Percentiles rank a stretch among this genome's conserved stretches.
Conservation (phyloP, 2,888 invertebrate genomes). For the Leptodirus hochenwartii region DNA sequence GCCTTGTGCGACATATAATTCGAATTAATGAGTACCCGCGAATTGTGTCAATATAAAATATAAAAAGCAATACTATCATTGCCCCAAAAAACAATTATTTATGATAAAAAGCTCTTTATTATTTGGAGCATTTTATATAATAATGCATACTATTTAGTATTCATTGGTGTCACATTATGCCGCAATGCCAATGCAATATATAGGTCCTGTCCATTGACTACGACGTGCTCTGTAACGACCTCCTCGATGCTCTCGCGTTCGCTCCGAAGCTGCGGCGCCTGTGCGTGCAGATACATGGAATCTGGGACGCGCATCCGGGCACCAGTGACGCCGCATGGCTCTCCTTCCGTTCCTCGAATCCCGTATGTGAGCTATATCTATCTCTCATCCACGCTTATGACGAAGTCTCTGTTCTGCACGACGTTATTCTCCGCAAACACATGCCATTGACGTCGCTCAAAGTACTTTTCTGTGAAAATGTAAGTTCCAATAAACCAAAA, state of each 20-base stretch:
- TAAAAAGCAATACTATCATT: too few species aligned
- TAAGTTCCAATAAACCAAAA: slow-evolving; percentile 25
- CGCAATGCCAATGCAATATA: slow-evolving; percentile 10
- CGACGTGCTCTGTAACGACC: slow-evolving; percentile 32
- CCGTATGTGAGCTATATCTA: slow-evolving; percentile 37
- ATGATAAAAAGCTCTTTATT: neutral
- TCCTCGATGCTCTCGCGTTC: slow-evolving; percentile 24
- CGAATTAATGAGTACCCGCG: too few species aligned
- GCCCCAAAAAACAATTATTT: neutral
- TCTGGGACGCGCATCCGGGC: slow-evolving; percentile 40
- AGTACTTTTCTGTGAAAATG: slow-evolving; percentile 52
- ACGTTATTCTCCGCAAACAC: slow-evolving; percentile 40
- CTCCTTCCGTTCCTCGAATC: slow-evolving; percentile 33
- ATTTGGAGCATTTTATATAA: slow-evolving; percentile 5
- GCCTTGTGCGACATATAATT: too few species aligned
- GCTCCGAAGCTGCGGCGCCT: slow-evolving; percentile 34
- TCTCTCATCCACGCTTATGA: slow-evolving; percentile 50
- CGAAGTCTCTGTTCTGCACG: slow-evolving; percentile 40
- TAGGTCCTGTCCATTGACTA: slow-evolving; percentile 37
- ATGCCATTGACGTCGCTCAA: slow-evolving; percentile 59
- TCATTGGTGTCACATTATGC: neutral
- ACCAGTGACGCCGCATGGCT: slow-evolving; percentile 47
- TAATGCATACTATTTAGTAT: neutral
- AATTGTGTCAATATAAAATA: too few species aligned
- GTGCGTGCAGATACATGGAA: slow-evolving; percentile 49